A percentile compares a stretch with the other conserved stretches of the same genome.
Conservation (phyloP, 2,797 vertebrate species). For the Picus viridis region DNA sequence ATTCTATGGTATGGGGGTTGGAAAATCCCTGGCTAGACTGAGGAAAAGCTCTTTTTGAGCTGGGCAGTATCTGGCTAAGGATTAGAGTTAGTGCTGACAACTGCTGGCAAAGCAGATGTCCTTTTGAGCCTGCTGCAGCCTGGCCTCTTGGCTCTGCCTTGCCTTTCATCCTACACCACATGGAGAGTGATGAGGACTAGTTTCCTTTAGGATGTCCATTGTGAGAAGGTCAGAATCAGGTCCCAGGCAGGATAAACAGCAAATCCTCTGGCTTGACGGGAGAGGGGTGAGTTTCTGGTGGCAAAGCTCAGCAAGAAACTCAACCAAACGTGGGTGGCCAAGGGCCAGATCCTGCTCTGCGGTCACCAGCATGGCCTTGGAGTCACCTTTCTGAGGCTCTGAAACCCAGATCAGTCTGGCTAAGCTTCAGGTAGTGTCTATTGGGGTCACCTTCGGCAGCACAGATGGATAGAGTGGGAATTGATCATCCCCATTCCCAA, state of each 20-base stretch:
- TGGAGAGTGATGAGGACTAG: background rate
- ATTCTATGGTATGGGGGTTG: background rate
- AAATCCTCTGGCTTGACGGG: background rate
- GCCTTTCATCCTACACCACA: background rate
- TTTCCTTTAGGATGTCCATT: accelerated
- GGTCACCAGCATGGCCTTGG: background rate
- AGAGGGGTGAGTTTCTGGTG: background rate
- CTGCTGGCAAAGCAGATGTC: background rate
- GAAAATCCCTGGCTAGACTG: background rate
- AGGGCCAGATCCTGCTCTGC: background rate
- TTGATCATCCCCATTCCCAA: accelerated
- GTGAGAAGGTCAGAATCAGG: background rate
- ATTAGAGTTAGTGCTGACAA: background rate
- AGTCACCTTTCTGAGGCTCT: background rate
- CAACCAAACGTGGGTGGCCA: background rate
- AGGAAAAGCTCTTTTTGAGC: background rate
- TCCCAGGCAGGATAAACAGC: background rate
- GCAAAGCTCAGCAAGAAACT: background rate
- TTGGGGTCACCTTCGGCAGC: accelerated
- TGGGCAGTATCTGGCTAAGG: background rate
- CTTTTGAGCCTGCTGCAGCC: background rate
- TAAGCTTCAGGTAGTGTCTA: accelerated
- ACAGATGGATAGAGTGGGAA: background rate
- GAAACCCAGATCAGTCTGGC: background rate
- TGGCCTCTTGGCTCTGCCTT: background rate